phyloP scores from a whole-genome alignment of 2,797 vertebrate species.

The Allobates femoralis region DNA sequence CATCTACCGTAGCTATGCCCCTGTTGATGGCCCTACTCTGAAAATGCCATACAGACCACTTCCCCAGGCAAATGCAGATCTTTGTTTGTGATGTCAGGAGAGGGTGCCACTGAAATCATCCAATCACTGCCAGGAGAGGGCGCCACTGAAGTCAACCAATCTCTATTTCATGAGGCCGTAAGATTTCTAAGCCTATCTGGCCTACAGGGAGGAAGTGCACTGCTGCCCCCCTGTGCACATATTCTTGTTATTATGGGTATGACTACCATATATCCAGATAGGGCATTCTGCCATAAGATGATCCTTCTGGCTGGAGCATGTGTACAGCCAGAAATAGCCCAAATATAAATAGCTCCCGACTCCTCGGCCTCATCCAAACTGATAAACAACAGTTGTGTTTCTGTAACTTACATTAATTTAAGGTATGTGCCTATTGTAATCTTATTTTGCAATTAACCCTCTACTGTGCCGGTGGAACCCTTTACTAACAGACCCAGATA shows the following conservation, averaged over 20 bases:
- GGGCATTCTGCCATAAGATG: slow-evolving; percentile 30
- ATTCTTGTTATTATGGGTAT: background rate
- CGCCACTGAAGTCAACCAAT: too few species aligned
- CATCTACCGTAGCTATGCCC: too few species aligned
- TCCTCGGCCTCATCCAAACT: slow-evolving; percentile 64
- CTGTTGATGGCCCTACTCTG: too few species aligned
- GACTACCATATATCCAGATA: slow-evolving; percentile 5
- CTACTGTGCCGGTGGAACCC: background rate
- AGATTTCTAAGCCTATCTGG: too few species aligned
- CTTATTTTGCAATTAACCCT: background rate
- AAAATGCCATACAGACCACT: too few species aligned
- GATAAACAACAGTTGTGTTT: slow-evolving; percentile 31
- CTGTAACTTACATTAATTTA: slow-evolving; percentile 23
- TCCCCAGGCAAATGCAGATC: too few species aligned
- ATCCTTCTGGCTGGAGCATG: slow-evolving; percentile 65
- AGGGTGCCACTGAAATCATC: too few species aligned
- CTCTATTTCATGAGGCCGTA: too few species aligned
- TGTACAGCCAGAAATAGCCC: slow-evolving; percentile 80
- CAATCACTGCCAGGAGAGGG: too few species aligned
- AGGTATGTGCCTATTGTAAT: slow-evolving; percentile 22
- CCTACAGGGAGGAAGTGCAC: too few species aligned
- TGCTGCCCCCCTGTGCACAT: background rate
- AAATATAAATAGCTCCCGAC: slow-evolving; percentile 73
- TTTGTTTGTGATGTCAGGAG: too few species aligned
- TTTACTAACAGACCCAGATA: background rate